Evolutionary conservation across 1,140 invertebrate genomes (phyloP).

Genomic region (Dreissena rostriformis): DNA sequence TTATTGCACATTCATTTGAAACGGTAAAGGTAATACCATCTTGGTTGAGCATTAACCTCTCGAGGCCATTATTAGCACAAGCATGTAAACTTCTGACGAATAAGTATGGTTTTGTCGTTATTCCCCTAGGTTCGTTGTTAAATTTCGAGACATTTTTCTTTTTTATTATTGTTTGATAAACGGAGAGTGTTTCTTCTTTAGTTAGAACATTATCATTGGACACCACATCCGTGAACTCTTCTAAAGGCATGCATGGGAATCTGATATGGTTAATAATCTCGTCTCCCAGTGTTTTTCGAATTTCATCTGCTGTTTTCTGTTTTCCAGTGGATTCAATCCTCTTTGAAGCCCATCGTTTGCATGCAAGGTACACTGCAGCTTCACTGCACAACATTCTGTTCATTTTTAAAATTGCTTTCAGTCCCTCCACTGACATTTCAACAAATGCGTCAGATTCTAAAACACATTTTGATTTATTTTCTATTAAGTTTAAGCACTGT

Average conservation of each 20-base stretch:
- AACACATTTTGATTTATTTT: not conserved
- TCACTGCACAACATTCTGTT: conserved; percentile 13
- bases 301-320: not conserved
- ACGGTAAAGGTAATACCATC: conserved; percentile 1
- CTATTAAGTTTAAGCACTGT: conserved; percentile 43
- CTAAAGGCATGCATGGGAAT: conserved; percentile 19
- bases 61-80: not conserved
- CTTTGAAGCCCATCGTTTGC: conserved; percentile 23
- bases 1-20: not conserved
- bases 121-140: not conserved
- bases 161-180: conserved; percentile 4
- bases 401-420: not conserved
- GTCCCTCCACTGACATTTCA: conserved; percentile 17
- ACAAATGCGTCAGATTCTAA: conserved; percentile 37
- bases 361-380: conserved; percentile 4
- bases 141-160: not conserved
- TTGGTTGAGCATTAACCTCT: not conserved
- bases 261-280: conserved; percentile 9
- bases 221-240: conserved; percentile 12
- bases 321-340: not conserved
- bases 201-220: conserved; percentile 15
- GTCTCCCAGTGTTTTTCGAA: conserved; percentile 9
- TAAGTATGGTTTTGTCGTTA: no score
- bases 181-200: conserved; percentile 7
- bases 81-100: not conserved